Base-by-base conservation (phyloP, 2,113 vertebrate species). In the Melanocharis versteri region DNA sequence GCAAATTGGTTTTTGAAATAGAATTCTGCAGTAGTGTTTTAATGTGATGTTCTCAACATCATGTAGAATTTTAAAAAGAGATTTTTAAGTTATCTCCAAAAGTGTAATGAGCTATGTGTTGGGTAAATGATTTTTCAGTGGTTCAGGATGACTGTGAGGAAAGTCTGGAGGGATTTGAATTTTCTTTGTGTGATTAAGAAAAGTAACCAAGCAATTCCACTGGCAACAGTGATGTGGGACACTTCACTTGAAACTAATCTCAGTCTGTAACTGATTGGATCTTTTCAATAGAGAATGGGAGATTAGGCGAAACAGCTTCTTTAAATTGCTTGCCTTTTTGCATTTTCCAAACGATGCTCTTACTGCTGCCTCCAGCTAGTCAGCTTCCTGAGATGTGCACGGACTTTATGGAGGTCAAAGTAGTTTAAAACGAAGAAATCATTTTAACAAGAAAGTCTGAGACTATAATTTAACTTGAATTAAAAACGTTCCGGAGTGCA, bases 381-480 rank as follows among this genome's bases (percentile, higher is more conserved):
- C 62, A 78, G 48, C 82, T 92, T 77, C 73, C 75, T 54, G 60
- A 87, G 48, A 57, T 71, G 35, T 53, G 39, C 61, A 37, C 10
- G 4, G 51, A 73, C 73, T 93, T 92, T 48, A 86, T 33, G 57
- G 70, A 94, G 89, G 91, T 76, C 87, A 93, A 68, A 96, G 92
- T 45, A 86, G 47, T 90, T 91, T 75, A 70, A 83, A 73, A 73
- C n/a, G 89, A 94, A 91, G 75, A 94, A 91, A 92, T 77, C 86
- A 88, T 58, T 65, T 66, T 70, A 94, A 90, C 28, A 70, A 58
- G 66, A 83, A 79, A 56, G 83, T 79, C 83, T 69, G 54, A 88
- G 47, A 37, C 30, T 31, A 10, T 51, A 71, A 65, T 87, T 94
- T 90, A 30, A 53, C 83, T 90, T 87, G 86, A 87, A 65, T 53